Percentiles rank a stretch among this genome's conserved stretches.
Conservation (phyloP, 2,797 vertebrate genomes). For the Galagoides demidoff region DNA sequence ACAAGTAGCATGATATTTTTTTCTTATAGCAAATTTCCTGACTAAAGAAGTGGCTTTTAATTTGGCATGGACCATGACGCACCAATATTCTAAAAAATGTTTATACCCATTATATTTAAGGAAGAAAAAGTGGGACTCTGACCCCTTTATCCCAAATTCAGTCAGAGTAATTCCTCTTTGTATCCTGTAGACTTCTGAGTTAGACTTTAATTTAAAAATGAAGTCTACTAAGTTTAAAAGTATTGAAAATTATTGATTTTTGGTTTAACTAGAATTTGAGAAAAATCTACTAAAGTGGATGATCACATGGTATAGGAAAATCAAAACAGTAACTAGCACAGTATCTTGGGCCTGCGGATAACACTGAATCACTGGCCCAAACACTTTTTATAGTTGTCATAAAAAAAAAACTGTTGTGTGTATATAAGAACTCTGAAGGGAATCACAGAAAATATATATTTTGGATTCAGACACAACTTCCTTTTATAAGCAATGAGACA, state of each 20-base stretch:
- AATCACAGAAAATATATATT: background rate
- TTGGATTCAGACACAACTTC: background rate
- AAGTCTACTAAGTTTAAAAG: background rate
- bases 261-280: conserved; percentile 4
- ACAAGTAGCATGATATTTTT: background rate
- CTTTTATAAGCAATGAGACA: background rate
- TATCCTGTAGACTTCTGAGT: background rate
- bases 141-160: background rate
- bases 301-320: background rate
- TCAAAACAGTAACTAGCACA: background rate
- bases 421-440: background rate
- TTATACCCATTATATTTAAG: background rate
- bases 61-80: background rate
- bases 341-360: background rate
- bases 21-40: background rate
- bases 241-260: background rate
- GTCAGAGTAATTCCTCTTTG: background rate
- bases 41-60: background rate
- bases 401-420: background rate
- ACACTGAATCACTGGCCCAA: background rate
- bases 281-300: background rate
- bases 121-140: background rate
- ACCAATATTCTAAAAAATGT: background rate
- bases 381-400: background rate
- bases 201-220: background rate